Base-by-base conservation (phyloP, 2,113 vertebrate genomes). In the Pelvicachromis taeniatus region DNA sequence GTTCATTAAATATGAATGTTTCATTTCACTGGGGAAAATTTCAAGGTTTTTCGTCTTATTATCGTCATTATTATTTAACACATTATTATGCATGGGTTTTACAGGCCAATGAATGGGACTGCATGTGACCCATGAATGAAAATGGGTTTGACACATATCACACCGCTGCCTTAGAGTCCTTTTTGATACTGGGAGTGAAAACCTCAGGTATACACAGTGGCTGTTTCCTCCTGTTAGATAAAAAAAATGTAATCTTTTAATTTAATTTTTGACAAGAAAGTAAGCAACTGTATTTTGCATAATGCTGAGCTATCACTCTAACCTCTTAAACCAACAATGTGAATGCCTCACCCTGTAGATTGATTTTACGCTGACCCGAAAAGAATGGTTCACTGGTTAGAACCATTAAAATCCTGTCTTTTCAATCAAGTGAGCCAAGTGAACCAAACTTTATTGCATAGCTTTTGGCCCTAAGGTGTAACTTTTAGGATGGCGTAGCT, bases 361-460 rank as follows among this genome's bases (percentile, higher is more conserved):
- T 75, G 70, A n/a, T 52, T 75, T 75, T 75, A 75, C 26, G 0
- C 6, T 75, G 45, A 75, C 48, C 26, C 31, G 45, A 75, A 68
- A 83, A 40, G 23, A 84, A 89, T 2, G 29, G 83, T 80, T 87
- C 58, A 31, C 59, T 58, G 53, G 54, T 87, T 70, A 81, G n/a
- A 87, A 84, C 31, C 80, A 68, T 78, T 81, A 87, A 87, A 88
- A 84, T 75, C 31, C 77, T 38, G 52, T 87, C n/a, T 82, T 81
- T 78, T 82, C 42, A 77, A 70, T 85, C 45, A 77, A 53, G 12
- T 26, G 80, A 61, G 79, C 77, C 42, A 92, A 81, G 33, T 54
- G 53, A 55, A 90, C 83, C 78, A 26, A 87, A 85, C 53, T 55
- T 42, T 73, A 91, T 84, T 77, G 61, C 56, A 56, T 16, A 65